Evolutionary conservation across 2,888 invertebrate species (phyloP), one percentile per base, ranked within the genome.

Genomic region (Sinohyriopsis cumingii): DNA sequence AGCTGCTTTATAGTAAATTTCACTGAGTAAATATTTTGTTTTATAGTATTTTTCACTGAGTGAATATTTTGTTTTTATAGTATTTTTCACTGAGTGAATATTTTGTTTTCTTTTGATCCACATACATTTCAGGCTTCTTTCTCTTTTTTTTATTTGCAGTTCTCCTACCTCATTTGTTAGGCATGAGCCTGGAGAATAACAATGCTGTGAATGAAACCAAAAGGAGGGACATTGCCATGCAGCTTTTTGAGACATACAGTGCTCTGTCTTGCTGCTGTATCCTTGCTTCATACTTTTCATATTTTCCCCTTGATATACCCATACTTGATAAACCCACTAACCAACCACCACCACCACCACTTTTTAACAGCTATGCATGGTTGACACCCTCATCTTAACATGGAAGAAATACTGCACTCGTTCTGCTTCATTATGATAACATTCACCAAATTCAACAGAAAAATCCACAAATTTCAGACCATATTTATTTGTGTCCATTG

Each of bases 191-290:
- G 5, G 92, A 91, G 73, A 92, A 93, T 80, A 91, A 92, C 71
- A 92, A 93, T 77, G 89, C 91, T 82, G 86, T 89, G 45, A 92
- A 92, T 82, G 92, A 92, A 80, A 91, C 91, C 5, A 91, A 91
- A 77, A 92, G 92, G 84, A 87, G 91, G 64, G 93, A 93, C 81
- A 91, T 94, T 71, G 92, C 93, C 15, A 89, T 92, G 68, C 92
- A 92, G 60, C 88, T 94, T 65, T 91, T 94, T 65, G 94, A 94
- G 82, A 93, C 93, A 1, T 94, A 93, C 84, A 93, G 93, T 25
- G 92, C 93, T 67, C 80, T 91, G 63, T 90, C 90, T 25, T 91
- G 91, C 75, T 91, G 91, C 76, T 90, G 89, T 90, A 89, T 88
- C 88, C 87, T 88, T 83, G 73, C 1, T 22, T 22, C 24, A 24